Evolutionary conservation across 2,113 vertebrate genomes (phyloP).

Genomic region (Gobio gobio): DNA sequence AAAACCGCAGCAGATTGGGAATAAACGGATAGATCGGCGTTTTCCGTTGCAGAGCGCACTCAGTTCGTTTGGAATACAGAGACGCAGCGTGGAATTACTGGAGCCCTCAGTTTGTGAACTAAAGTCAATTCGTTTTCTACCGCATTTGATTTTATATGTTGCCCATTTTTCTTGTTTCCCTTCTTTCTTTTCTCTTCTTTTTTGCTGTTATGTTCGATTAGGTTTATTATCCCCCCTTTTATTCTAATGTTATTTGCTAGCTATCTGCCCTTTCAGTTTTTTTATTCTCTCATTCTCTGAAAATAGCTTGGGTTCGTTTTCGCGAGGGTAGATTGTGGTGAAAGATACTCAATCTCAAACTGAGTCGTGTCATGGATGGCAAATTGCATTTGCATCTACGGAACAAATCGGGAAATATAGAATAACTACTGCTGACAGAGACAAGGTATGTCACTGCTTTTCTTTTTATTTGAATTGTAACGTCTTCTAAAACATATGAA

Average conservation of each 20-base stretch:
- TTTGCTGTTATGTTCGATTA: constrained; percentile 48
- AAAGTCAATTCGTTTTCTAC: constrained; percentile 65
- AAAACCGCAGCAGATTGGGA: constrained; percentile 55
- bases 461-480: constrained; percentile 7
- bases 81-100: constrained; percentile 77
- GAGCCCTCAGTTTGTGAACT: constrained; percentile 60
- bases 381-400: constrained; percentile 80
- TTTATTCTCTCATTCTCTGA: constrained; percentile 51
- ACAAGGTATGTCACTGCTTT: constrained; percentile 71
- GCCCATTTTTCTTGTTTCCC: constrained; percentile 32
- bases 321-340: constrained; percentile 67
- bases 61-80: constrained; percentile 74
- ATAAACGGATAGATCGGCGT: constrained; percentile 57
- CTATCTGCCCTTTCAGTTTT: constrained; percentile 40
- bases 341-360: constrained; percentile 69
- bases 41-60: constrained; percentile 64
- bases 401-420: constrained; percentile 77
- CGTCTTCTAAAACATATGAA: neutral
- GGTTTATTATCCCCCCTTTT: constrained; percentile 56
- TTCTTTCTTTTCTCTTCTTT: constrained; percentile 1
- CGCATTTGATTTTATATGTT: constrained; percentile 19
- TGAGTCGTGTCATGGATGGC: constrained; percentile 81
- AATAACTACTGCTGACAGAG: constrained; percentile 82
- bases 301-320: constrained; percentile 68
- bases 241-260: constrained; percentile 63